Evolutionary conservation across 2,888 invertebrate species (phyloP).

Genomic region (Calliscelio sp.): DNA sequence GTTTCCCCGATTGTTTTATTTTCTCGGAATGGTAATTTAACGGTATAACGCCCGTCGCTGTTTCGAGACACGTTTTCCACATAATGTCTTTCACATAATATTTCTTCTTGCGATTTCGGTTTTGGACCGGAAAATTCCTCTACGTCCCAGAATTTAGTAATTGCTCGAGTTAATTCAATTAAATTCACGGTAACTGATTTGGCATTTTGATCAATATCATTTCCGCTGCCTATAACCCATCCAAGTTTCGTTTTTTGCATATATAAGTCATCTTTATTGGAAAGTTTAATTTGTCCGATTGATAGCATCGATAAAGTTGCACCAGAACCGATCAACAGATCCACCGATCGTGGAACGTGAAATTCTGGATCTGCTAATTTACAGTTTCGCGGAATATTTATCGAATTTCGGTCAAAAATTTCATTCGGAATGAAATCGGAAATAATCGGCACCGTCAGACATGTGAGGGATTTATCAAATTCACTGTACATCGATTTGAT

Average conservation of each 20-base stretch:
- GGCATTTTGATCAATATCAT: not conserved
- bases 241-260: conserved; percentile 71
- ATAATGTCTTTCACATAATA: not conserved
- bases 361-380: conserved; percentile 67
- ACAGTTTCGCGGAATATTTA: conserved; percentile 55
- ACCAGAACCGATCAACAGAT: conserved; percentile 60
- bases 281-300: conserved; percentile 67
- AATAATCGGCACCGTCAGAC: conserved; percentile 2
- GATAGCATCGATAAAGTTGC: conserved; percentile 55
- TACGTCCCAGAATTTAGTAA: not conserved
- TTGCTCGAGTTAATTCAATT: too few species aligned
- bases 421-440: not conserved
- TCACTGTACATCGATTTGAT: not conserved
- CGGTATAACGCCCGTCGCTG: not conserved
- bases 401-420: conserved; percentile 29
- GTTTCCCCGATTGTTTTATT: too few species aligned
- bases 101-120: not conserved
- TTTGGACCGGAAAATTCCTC: conserved; percentile 1
- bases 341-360: conserved; percentile 52
- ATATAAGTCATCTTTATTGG: conserved; percentile 45
- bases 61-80: not conserved
- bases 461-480: not conserved
- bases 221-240: conserved; percentile 44
- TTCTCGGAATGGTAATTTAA: not conserved
- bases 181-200: not conserved